Evolutionary conservation across 30 jellyfish, hydroid and myxozoan genomes (phyloP).

Genomic region (Cassiopea andromeda): DNA sequence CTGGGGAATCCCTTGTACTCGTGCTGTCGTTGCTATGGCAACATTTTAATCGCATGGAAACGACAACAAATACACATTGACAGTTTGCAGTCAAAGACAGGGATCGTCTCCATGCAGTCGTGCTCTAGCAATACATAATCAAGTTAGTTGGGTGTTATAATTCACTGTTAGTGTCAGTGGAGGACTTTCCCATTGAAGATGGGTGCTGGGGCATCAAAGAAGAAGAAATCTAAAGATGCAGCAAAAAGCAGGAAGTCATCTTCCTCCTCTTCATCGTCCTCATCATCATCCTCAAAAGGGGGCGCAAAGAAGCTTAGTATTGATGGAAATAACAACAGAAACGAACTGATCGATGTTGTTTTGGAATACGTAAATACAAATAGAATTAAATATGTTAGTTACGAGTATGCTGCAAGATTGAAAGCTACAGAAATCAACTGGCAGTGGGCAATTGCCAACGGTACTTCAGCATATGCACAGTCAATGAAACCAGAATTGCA

Average conservation of each 20-base stretch:
- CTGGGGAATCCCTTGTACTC: neutral
- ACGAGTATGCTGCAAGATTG: slow-evolving; percentile 64
- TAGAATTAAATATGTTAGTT: slow-evolving; percentile 42
- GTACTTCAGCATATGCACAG: slow-evolving; percentile 36
- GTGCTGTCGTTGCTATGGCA: neutral
- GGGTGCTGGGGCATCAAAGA: slow-evolving; percentile 72
- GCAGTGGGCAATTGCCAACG: slow-evolving; percentile 85
- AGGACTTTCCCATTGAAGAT: slow-evolving; percentile 2
- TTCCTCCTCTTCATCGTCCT: slow-evolving; percentile 29
- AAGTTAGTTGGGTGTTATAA: neutral
- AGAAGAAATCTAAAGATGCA: neutral
- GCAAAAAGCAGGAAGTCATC: slow-evolving; percentile 1
- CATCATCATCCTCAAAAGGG: slow-evolving; percentile 14
- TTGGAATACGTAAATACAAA: slow-evolving; percentile 71
- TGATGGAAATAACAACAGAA: slow-evolving; percentile 64
- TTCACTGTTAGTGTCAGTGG: neutral
- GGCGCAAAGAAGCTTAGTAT: slow-evolving; percentile 38
- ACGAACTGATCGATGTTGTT: slow-evolving; percentile 79
- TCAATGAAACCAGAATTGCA: slow-evolving; percentile 21
- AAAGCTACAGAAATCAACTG: slow-evolving; percentile 72
- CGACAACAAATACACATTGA: neutral
- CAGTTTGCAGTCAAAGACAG: neutral
- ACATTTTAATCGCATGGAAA: neutral
- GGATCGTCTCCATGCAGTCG: neutral
- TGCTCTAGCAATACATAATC: neutral